A percentile compares a stretch with the other conserved stretches of the same genome.
Conservation (phyloP, 1,140 invertebrate species). For the Phymorhynchus buccinoides region DNA sequence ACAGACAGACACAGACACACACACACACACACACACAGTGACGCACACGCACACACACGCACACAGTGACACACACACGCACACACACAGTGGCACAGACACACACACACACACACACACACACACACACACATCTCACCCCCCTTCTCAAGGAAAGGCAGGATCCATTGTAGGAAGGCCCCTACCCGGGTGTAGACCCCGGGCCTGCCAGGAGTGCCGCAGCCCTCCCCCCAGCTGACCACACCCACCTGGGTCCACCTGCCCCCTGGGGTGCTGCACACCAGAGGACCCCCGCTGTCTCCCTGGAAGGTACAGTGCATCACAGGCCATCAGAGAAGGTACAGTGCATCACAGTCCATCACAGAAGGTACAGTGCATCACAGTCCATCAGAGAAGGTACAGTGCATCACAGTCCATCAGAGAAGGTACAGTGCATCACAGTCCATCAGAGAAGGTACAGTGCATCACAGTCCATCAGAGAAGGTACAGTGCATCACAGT, state of each 20-base stretch:
- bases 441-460: too few relatives aligned
- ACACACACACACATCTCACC: slow-evolving; percentile 32
- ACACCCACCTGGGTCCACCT: slow-evolving; percentile 77
- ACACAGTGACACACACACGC: neutral
- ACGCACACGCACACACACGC: neutral
- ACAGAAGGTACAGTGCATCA: too few relatives aligned
- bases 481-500: too few relatives aligned
- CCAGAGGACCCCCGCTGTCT: slow-evolving; percentile 82
- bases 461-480: too few relatives aligned
- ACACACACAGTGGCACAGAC: slow-evolving; percentile 1
- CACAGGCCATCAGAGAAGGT: too few relatives aligned
- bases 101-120: neutral
- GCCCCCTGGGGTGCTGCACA: slow-evolving; percentile 74
- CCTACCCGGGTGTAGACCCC: slow-evolving; percentile 88
- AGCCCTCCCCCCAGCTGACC: slow-evolving; percentile 93
- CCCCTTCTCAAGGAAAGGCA: slow-evolving; percentile 30
- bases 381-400: too few relatives aligned
- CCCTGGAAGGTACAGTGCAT: too few relatives aligned
- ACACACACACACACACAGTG: neutral
- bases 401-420: too few relatives aligned
- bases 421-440: too few relatives aligned
- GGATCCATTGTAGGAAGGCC: slow-evolving; percentile 86
- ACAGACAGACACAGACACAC: neutral
- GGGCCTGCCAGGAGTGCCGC: slow-evolving; percentile 90
- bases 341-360: too few relatives aligned